These are phyloP conservation scores for Diadumene lineata DNA, from an alignment of 92 coral and sea anemone genomes.

Conservation along the genomic window DNA sequence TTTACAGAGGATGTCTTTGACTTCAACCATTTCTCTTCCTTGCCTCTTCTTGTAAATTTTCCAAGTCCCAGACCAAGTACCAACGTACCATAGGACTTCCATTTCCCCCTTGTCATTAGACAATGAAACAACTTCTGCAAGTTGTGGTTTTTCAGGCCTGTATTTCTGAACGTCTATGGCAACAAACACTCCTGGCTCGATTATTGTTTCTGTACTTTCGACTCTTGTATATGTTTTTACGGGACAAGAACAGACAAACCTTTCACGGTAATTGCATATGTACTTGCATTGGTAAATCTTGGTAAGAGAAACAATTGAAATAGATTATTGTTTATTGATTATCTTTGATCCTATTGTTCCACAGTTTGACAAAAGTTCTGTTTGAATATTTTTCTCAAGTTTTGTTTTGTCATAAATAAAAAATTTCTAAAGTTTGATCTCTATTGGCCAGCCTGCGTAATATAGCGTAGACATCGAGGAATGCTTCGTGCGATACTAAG, in stretches of 20 bases:
- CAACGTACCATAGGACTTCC: constrained; percentile 35
- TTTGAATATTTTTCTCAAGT: too few species aligned
- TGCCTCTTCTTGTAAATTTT: constrained; percentile 24
- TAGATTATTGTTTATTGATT: too few species aligned
- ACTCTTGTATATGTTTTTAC: not conserved
- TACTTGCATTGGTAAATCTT: constrained; percentile 8
- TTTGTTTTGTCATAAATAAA: too few species aligned
- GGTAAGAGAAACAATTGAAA: too few species aligned
- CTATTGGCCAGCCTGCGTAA: too few species aligned
- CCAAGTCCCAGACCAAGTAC: constrained; percentile 47
- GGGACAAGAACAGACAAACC: not conserved
- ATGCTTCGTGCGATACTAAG: too few species aligned
- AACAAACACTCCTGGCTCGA: constrained; percentile 31
- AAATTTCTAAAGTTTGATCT: too few species aligned
- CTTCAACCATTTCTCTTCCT: constrained; percentile 34
- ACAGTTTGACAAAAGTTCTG: too few species aligned
- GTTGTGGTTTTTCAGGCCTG: constrained; percentile 27
- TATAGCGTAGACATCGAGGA: too few species aligned
- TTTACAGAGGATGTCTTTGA: constrained; percentile 32
- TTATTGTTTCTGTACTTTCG: not conserved
- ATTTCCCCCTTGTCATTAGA: constrained; percentile 19
- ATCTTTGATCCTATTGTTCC: too few species aligned
- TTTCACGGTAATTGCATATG: not conserved
- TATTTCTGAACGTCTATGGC: constrained; percentile 37
- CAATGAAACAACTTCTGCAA: too few species aligned